phyloP scores from a whole-genome alignment of 2,113 vertebrate genomes.

The Pachycephala philippinensis region DNA sequence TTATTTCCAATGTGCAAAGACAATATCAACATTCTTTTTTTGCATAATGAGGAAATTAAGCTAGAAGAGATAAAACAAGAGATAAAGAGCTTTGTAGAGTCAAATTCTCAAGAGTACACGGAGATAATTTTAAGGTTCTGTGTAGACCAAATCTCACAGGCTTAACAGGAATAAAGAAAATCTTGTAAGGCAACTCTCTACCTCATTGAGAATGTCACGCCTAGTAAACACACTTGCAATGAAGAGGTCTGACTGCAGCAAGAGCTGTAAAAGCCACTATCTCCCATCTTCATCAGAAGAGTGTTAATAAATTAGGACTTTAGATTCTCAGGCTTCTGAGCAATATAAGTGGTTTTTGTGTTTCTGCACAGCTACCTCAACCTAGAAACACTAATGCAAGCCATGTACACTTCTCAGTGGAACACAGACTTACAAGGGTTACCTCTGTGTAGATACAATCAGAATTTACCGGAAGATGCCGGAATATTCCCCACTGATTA shows the following conservation, averaged over 20 bases:
- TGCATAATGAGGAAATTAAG: not conserved
- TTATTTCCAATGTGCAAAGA: not conserved
- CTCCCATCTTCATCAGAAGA: not conserved
- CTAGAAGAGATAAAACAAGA: not conserved
- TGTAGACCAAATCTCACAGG: not conserved
- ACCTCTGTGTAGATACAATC: not conserved
- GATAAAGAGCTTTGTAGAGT: not conserved
- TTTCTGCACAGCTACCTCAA: not conserved
- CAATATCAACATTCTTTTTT: not conserved
- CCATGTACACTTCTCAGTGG: not conserved
- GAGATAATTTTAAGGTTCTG: not conserved
- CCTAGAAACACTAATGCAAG: not conserved
- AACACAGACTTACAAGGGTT: not conserved
- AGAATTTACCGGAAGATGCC: not conserved
- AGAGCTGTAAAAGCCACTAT: not conserved
- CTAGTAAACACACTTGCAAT: not conserved
- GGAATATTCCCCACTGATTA: constrained; percentile 18
- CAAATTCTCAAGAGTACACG: not conserved
- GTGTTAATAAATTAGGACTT: not conserved
- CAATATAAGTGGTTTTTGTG: not conserved
- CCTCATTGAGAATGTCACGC: not conserved
- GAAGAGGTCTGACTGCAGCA: not conserved
- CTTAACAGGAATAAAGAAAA: not conserved
- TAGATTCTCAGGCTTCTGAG: not conserved
- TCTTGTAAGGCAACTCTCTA: not conserved